Conservation (phyloP, 2,797 vertebrate species). For the Pempheris klunzingeri region DNA sequence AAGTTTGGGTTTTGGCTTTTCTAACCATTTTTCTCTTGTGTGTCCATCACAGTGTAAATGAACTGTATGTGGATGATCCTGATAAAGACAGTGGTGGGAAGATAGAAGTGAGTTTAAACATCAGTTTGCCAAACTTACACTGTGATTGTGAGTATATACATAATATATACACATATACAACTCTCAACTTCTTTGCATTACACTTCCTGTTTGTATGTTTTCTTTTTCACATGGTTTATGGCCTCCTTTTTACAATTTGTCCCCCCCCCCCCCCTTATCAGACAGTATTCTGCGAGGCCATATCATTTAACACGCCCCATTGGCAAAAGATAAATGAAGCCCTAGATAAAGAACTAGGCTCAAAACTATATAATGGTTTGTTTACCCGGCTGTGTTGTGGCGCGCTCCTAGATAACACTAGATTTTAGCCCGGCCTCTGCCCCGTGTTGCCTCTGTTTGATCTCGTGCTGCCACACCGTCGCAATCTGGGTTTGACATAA, state of each 20-base stretch:
- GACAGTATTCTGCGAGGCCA: slow-evolving; percentile 1
- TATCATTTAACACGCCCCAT: slow-evolving; percentile 24
- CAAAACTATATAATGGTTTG: slow-evolving; percentile 37
- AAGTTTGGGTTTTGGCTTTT: not conserved
- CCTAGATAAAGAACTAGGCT: slow-evolving; percentile 28
- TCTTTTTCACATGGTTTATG: slow-evolving; percentile 18
- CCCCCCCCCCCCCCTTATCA: slow-evolving; percentile 14
- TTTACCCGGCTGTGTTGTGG: slow-evolving; percentile 39
- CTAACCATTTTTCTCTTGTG: slow-evolving; percentile 31
- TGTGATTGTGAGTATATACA: slow-evolving; percentile 95
- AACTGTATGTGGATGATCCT: slow-evolving; percentile 98
- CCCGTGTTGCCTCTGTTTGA: slow-evolving; percentile 21
- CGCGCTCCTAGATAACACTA: slow-evolving; percentile 22
- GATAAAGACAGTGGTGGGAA: slow-evolving; percentile 99
- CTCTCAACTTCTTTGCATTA: slow-evolving; percentile 50
- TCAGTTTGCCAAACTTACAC: slow-evolving; percentile 96
- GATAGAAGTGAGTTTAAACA: slow-evolving; percentile 98
- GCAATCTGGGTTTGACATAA: slow-evolving; percentile 14
- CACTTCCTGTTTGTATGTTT: slow-evolving; percentile 45
- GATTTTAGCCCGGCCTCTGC: not conserved
- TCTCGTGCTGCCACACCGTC: slow-evolving; percentile 7
- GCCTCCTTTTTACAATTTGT: slow-evolving; percentile 7
- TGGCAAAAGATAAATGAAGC: slow-evolving; percentile 31
- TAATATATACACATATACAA: slow-evolving; percentile 67
- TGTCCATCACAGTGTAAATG: slow-evolving; percentile 91